Base-by-base conservation (phyloP, 1,140 invertebrate species). In the Scaptomyza pallida region DNA sequence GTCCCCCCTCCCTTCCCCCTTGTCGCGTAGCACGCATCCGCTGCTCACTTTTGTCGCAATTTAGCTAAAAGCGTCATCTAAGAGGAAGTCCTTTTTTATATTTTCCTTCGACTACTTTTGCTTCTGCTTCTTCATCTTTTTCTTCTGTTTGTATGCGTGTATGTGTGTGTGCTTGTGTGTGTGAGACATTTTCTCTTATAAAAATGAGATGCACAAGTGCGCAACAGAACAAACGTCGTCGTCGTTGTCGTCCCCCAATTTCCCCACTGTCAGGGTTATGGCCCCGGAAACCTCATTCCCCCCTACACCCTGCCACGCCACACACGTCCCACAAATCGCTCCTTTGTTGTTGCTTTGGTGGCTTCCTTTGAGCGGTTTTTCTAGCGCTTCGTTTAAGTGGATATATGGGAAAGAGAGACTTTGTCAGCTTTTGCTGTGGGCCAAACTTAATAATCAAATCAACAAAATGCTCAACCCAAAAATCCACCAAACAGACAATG, bases 71-170 rank as follows among this genome's bases (percentile, higher is more conserved):
- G 81, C 81, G 82, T 86, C 78, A 74, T 81, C 81, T 85, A 80
- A 88, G 78, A 86, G 81, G 81, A 86, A 86, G 81, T 86, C 81
- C 64, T 88, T 86, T n/a, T 88, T 85, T 86, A 86, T 81, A 86
- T 81, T 30, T 30, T 70, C 61, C 23, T 30, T 30, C 26, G 26
- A 30, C 26, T 30, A 30, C 26, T 37, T 45, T 37, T 69, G 45
- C 64, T 48, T 51, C 44, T 52, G 19, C 55, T 56, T 35, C 33
- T 35, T n/a, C 33, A n/a, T 12, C 33, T 35, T 35, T n/a, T 37
- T 5, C 3, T 37, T 30, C 13, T 54, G 33, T 43, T 30, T 57
- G 57, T 62, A 21, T 61, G 37, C 33, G 47, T 70, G 59, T 72
- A 15, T 64, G 37, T 33, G 48, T 70, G 59, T 72, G 19, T 64